Evolutionary conservation across 92 coral and sea anemone genomes (phyloP).

Genomic region (Paramuricea clavata): DNA sequence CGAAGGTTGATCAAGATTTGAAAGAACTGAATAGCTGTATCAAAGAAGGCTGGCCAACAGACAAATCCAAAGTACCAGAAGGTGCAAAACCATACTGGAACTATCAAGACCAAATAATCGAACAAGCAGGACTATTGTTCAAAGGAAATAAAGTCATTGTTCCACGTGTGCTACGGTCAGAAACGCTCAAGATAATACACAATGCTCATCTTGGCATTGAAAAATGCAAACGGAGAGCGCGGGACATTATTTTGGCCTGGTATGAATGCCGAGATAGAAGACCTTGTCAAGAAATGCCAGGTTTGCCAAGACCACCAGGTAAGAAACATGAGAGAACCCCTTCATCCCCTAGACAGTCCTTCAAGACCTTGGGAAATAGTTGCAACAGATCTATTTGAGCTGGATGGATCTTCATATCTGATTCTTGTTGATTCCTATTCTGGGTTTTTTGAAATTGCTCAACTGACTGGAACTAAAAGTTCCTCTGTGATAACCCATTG

Average conservation of each 20-base stretch:
- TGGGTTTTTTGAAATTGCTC: conserved; percentile 18
- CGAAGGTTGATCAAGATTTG: background rate
- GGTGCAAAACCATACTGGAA: conserved; percentile 18
- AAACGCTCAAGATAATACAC: conserved; percentile 5
- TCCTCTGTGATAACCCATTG: conserved; percentile 8
- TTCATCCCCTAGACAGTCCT: background rate
- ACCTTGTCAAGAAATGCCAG: background rate
- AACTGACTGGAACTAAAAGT: background rate
- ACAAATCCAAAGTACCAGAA: background rate
- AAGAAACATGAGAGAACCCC: conserved; percentile 18
- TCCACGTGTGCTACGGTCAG: background rate
- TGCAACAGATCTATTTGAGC: conserved; percentile 25
- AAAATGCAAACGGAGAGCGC: conserved; percentile 34
- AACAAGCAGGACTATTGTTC: conserved; percentile 13
- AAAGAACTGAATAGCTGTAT: background rate
- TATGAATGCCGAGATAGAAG: conserved; percentile 38
- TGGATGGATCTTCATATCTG: conserved; percentile 34
- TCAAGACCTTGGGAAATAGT: conserved; percentile 19
- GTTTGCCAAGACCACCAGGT: conserved; percentile 5
- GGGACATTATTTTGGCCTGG: conserved; percentile 39
- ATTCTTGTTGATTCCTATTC: conserved; percentile 36
- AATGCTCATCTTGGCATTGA: conserved; percentile 34
- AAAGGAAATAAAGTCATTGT: conserved; percentile 33
- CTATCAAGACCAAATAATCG: conserved; percentile 31
- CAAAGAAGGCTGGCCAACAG: conserved; percentile 3